phyloP scores from a whole-genome alignment of 2,888 invertebrate genomes.

The Brachyopa scutellaris region DNA sequence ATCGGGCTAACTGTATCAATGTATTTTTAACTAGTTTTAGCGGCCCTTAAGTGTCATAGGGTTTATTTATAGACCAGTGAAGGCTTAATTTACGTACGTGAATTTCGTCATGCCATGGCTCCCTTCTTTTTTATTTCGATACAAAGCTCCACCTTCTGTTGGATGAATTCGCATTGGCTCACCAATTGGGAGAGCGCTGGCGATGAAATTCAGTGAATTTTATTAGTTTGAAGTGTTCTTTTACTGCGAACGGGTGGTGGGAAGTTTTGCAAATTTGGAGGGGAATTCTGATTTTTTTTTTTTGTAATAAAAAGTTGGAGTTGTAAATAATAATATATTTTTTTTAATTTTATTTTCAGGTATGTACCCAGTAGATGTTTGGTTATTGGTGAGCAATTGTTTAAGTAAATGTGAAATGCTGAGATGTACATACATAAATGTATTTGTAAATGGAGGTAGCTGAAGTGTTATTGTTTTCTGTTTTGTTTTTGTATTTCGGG shows the following conservation, averaged over 20 bases:
- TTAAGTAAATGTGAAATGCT: background rate
- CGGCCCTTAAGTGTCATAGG: conserved; percentile 21
- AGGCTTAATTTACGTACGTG: too few species aligned
- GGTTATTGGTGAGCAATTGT: background rate
- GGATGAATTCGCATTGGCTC: conserved; percentile 3
- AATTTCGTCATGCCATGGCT: background rate
- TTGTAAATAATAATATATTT: background rate
- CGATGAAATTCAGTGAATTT: conserved; percentile 8
- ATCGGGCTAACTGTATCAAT: conserved; percentile 18
- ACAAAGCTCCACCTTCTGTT: conserved; percentile 43
- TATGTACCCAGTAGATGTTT: conserved; percentile 13
- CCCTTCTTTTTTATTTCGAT: conserved; percentile 18
- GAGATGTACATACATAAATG: too few species aligned
- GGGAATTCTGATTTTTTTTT: background rate
- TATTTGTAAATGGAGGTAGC: too few species aligned
- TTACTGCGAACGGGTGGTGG: background rate
- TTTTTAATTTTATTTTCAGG: background rate
- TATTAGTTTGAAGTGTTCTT: background rate
- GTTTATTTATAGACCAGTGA: conserved; percentile 13
- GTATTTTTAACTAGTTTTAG: conserved; percentile 32
- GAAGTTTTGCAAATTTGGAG: background rate
- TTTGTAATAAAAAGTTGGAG: conserved; percentile 3
- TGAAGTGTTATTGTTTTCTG: too few species aligned
- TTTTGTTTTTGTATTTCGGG: too few species aligned
- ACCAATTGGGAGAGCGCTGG: conserved; percentile 47